Conservation (phyloP, 2,888 invertebrate genomes). For the Caenorhabditis auriculariae region DNA sequence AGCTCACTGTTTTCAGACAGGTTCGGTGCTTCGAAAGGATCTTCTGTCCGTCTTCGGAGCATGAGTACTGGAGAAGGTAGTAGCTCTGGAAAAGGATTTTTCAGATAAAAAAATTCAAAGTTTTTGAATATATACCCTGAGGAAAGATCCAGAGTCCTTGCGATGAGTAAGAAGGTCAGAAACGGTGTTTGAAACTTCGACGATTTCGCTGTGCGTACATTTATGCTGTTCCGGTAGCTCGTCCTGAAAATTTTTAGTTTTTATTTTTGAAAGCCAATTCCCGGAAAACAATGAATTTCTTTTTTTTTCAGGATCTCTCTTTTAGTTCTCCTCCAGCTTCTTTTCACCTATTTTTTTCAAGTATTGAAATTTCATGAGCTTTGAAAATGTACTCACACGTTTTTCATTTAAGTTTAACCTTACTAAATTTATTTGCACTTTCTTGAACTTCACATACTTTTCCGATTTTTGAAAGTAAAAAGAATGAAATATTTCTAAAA, state of each 20-base stretch:
- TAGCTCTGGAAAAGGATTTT: constrained; percentile 42
- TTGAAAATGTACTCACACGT: neutral
- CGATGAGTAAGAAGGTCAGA: constrained; percentile 60
- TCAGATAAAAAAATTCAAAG: neutral
- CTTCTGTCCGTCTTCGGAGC: constrained; percentile 59
- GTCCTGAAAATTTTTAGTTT: constrained; percentile 41
- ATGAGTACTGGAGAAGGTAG: constrained; percentile 61
- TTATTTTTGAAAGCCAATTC: neutral
- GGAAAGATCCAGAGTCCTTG: constrained; percentile 59
- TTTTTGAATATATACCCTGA: constrained; percentile 28
- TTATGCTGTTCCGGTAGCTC: constrained; percentile 52
- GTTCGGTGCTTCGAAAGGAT: constrained; percentile 54
- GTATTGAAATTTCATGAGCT: neutral
- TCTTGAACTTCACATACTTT: too few species aligned
- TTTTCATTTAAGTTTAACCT: too few species aligned
- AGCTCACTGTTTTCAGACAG: constrained; percentile 49
- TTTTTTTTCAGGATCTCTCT: neutral
- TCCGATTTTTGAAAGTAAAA: too few species aligned
- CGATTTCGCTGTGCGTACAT: constrained; percentile 58
- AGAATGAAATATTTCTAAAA: too few species aligned
- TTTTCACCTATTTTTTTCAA: constrained; percentile 1
- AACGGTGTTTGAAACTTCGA: constrained; percentile 48
- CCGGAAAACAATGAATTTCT: too few species aligned
- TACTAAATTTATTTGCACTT: too few species aligned
- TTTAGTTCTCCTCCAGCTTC: neutral